Evolutionary conservation across 2,113 vertebrate genomes (phyloP), one percentile per base, ranked within the genome.

Genomic region (Cheilinus undulatus): DNA sequence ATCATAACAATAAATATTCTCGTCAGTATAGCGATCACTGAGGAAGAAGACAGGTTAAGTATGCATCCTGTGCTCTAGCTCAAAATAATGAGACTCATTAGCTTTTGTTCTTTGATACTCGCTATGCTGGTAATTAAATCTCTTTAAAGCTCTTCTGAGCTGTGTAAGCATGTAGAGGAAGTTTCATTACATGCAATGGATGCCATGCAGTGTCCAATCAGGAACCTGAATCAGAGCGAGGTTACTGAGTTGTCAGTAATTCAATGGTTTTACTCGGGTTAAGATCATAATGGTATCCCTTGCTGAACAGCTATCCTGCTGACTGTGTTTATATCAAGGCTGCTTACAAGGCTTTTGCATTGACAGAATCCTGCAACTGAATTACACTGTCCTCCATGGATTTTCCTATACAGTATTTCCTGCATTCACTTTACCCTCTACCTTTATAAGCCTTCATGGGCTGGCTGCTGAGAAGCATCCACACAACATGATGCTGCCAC

Each of bases 61-160:
- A 76, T 84, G 80, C 54, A 64, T 54, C 28, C 74, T 69, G 65
- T 59, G 73, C 22, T 11, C 22, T 69, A 40, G 36, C 50, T 78
- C 76, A 82, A 80, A 82, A 78, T 79, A 78, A 88, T 78, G 48
- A 63, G 70, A 63, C 74, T 82, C 64, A 78, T 86, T 84, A 79
- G 56, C 64, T 13, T 76, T 36, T 65, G 48, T 58, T 27, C 66
- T 84, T 53, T 80, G 68, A 84, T 79, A 61, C 63, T 73, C 42
- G 20, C n/a, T 42, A 27, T 46, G 26, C 22, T 24, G 46, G 28
- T 69, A 46, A 65, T 61, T 48, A 63, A 64, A 64, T 59, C 71
- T 76, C 36, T 50, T 56, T 58, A 60, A 32, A 63, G 28, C 80
- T 27, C 5, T 42, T n/a, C 22, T 58, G 40, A 79, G 80, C 38